A percentile compares a stretch with the other conserved stretches of the same genome.
phyloP scores from a whole-genome alignment of 2,888 invertebrate genomes.

The Pristionchus entomophagus region DNA sequence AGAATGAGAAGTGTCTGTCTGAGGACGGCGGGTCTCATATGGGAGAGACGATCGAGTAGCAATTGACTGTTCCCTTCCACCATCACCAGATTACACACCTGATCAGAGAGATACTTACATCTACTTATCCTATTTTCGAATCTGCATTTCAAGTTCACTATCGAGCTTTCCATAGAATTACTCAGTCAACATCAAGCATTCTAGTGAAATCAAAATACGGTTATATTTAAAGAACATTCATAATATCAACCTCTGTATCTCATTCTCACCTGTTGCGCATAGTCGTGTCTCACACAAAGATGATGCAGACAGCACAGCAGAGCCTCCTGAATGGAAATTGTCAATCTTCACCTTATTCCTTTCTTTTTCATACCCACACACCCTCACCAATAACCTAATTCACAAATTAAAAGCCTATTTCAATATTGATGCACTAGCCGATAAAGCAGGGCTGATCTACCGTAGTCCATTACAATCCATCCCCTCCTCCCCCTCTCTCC shows the following conservation, averaged over 20 bases:
- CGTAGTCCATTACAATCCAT: too few species aligned
- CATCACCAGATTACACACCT: slow-evolving; percentile 38
- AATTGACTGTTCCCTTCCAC: slow-evolving; percentile 55
- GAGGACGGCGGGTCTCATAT: slow-evolving; percentile 66
- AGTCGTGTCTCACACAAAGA: slow-evolving; percentile 61
- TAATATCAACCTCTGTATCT: too few species aligned
- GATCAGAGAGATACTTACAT: not conserved
- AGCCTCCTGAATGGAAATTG: slow-evolving; percentile 58
- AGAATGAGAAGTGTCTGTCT: slow-evolving; percentile 60
- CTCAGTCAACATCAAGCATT: not conserved
- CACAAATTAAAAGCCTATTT: not conserved
- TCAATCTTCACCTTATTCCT: not conserved
- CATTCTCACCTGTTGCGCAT: slow-evolving; percentile 51
- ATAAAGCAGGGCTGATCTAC: too few species aligned
- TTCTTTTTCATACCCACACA: not conserved
- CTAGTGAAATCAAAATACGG: too few species aligned
- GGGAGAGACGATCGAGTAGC: slow-evolving; percentile 60
- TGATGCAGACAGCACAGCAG: slow-evolving; percentile 61
- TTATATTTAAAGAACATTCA: too few species aligned
- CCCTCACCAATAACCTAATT: not conserved
- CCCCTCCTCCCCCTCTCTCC: too few species aligned
- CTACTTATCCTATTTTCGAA: not conserved
- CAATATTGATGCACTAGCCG: not conserved
- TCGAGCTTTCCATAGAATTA: not conserved
- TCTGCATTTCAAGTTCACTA: too few species aligned